Conservation (phyloP, 2,113 vertebrate genomes). For the Melospiza melodia region DNA sequence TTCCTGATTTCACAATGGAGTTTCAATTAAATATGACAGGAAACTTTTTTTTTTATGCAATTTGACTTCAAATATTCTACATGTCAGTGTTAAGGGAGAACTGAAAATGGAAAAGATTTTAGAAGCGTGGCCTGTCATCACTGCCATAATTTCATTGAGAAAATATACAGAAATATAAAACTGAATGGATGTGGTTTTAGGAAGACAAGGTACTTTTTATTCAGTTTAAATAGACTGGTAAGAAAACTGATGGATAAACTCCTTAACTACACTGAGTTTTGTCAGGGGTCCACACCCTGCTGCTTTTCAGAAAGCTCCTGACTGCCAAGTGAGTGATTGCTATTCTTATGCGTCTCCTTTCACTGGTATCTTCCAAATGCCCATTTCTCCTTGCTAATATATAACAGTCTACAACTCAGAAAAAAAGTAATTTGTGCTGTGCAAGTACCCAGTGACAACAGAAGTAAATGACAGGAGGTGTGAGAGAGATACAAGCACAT, state of each 20-base stretch:
- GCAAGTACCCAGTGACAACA: not conserved
- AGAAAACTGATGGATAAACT: not conserved
- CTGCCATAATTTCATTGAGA: not conserved
- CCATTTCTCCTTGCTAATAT: not conserved
- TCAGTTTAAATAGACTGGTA: not conserved
- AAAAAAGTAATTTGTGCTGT: not conserved
- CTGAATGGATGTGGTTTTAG: not conserved
- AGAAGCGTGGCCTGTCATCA: slow-evolving; percentile 3
- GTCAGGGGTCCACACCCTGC: not conserved
- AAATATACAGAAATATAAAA: not conserved
- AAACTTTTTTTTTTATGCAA: not conserved
- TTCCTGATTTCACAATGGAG: not conserved
- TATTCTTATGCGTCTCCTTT: not conserved
- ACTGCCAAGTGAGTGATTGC: not conserved
- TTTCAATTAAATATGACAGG: not conserved
- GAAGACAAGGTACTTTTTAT: not conserved
- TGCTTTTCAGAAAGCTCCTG: not conserved
- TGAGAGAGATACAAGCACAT: not conserved
- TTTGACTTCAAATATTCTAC: not conserved
- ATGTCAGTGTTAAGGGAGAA: not conserved
- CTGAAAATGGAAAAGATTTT: not conserved
- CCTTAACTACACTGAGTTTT: not conserved
- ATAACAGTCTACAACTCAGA: not conserved
- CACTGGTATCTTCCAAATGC: not conserved
- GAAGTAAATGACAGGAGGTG: not conserved